Base-by-base conservation (phyloP, 2,797 vertebrate genomes). In the Thalassophryne amazonica region DNA sequence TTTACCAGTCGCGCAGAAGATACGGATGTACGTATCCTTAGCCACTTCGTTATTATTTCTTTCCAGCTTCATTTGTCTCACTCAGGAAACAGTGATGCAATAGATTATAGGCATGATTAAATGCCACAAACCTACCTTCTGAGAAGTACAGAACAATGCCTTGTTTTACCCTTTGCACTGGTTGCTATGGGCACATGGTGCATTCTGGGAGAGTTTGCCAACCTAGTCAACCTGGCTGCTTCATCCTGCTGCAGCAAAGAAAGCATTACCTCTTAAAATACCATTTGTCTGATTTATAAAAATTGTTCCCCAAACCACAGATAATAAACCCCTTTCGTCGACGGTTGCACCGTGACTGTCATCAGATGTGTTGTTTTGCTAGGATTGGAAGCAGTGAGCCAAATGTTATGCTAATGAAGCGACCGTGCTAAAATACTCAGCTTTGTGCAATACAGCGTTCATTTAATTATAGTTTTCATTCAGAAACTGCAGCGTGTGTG, bases 381-480 rank as follows among this genome's bases (percentile, higher is more conserved):
- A 1, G 20, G 15, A 31, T 37, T 22, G 1, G 2, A 11, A 8
- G 9, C 7, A 6, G 46, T 21, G 6, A 15, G 27, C 5, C 6
- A 2, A 0, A 1, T 0, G 20, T 23, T 34, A 5, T n/a, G 19
- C 16, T 40, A 10, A 11, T 4, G 32, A 18, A 46, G 23, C 41
- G 12, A 7, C 8, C 7, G 18, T 15, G 67, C 61, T 74, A 61
- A 20, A 10, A 29, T 17, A 41, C 20, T 36, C 42, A 69, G 66
- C 60, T 7, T 9, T 0, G 5, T 6, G 11, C 10, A 3, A 3
- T 15, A 22, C 7, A 1, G 16, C 13, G 9, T 4, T 16, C 5
- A 20, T 31, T 4, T 6, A 30, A 17, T 15, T 28, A 34, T 14
- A 6, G 16, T 4, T 7, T 21, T 17, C 0, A 21, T 11, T 15